Conservation (phyloP, 1,140 invertebrate genomes). For the Euglossa dilemma region DNA sequence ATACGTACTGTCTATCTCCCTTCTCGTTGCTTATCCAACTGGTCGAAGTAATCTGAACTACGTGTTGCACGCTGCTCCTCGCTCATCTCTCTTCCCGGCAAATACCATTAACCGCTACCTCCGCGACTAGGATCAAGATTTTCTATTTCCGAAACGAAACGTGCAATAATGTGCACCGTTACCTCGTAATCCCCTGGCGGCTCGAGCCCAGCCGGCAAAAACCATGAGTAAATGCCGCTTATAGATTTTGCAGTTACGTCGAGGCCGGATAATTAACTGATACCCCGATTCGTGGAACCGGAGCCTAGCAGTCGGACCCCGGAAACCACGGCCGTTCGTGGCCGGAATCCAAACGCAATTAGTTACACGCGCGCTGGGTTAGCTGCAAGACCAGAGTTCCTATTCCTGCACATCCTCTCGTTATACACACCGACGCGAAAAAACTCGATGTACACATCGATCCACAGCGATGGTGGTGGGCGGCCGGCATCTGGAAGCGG, state of each 20-base stretch:
- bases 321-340: slow-evolving; percentile 69
- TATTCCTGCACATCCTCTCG: slow-evolving; percentile 29
- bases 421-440: slow-evolving; percentile 17
- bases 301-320: slow-evolving; percentile 65
- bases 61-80: slow-evolving; percentile 37
- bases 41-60: slow-evolving; percentile 28
- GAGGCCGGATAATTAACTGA: slow-evolving; percentile 63
- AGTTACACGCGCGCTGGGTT: slow-evolving; percentile 68
- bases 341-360: slow-evolving; percentile 73
- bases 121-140: slow-evolving; percentile 5
- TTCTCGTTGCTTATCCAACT: slow-evolving; percentile 25
- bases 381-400: slow-evolving; percentile 51
- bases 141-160: slow-evolving; percentile 40
- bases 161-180: slow-evolving; percentile 41
- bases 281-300: slow-evolving; percentile 66
- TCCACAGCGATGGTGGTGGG: neutral
- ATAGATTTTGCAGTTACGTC: slow-evolving; percentile 58
- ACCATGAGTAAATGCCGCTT: slow-evolving; percentile 53
- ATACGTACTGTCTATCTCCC: slow-evolving; percentile 8
- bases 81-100: slow-evolving; percentile 9
- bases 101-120: slow-evolving; percentile 48
- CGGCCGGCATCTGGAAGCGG: slow-evolving; percentile 29
- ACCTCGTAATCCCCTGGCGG: neutral
- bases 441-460: neutral
- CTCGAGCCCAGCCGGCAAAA: neutral